These are phyloP conservation scores for Sebastes hubbsi DNA, from an alignment of 2,797 vertebrate species.

Conservation along the genomic window DNA sequence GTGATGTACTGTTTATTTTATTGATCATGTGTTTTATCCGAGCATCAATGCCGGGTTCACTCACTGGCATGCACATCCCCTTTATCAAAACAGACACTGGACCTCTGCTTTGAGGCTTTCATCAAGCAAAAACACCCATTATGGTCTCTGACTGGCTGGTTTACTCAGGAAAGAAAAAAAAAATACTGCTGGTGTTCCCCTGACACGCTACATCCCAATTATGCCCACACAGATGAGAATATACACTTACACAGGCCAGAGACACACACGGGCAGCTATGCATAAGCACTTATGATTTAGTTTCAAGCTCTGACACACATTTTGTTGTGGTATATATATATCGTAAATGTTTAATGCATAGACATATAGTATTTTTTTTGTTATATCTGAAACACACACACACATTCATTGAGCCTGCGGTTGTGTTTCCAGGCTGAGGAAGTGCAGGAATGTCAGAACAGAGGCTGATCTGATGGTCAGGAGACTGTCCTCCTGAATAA, in stretches of 20 bases:
- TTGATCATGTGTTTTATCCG: conserved; percentile 80
- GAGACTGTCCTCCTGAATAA: conserved; percentile 74
- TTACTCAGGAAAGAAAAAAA: conserved; percentile 45
- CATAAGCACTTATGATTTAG: conserved; percentile 57
- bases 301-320: conserved; percentile 44
- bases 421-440: conserved; percentile 67
- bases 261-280: conserved; percentile 26
- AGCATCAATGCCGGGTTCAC: conserved; percentile 78
- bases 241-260: conserved; percentile 63
- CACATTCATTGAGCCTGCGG: conserved; percentile 46
- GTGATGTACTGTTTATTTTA: conserved; percentile 82
- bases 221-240: conserved; percentile 68
- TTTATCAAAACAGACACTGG: conserved; percentile 76
- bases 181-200: conserved; percentile 68
- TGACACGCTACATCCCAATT: conserved; percentile 77
- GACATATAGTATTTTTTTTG: conserved; percentile 8
- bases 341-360: conserved; percentile 17
- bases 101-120: conserved; percentile 79
- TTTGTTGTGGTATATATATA: conserved; percentile 12
- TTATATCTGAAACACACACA: background rate
- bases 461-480: conserved; percentile 78
- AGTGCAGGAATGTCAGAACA: conserved; percentile 79
- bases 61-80: conserved; percentile 74
- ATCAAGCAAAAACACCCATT: conserved; percentile 78
- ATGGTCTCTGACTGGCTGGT: conserved; percentile 70